Conservation (phyloP, 2,113 vertebrate species). For the Phoxinus phoxinus region DNA sequence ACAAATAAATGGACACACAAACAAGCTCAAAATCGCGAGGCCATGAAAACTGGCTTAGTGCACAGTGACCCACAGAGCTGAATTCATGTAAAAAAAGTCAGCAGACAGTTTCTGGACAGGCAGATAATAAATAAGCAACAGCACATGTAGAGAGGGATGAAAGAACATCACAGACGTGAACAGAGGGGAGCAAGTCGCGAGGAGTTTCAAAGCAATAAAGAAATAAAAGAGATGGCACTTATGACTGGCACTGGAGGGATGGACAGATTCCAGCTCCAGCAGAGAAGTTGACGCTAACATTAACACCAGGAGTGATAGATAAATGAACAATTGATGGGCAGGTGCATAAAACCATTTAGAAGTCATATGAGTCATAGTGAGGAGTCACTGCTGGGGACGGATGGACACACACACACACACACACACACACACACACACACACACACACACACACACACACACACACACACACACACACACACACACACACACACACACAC, state of each 20-base stretch:
- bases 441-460: no score
- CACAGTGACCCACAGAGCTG: neutral
- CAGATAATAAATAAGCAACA: neutral
- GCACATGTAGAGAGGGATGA: slow-evolving; percentile 9
- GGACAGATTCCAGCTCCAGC: neutral
- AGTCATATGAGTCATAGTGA: neutral
- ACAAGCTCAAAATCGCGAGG: neutral
- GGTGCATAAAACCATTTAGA: neutral
- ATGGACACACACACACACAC: slow-evolving; percentile 5
- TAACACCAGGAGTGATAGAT: slow-evolving; percentile 5
- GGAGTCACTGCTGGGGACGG: neutral
- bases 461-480: no score
- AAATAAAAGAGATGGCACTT: neutral
- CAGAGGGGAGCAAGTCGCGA: neutral
- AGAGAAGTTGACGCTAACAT: neutral
- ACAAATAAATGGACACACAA: neutral
- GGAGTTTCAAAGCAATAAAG: neutral
- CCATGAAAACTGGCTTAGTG: neutral
- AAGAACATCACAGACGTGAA: neutral
- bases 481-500: neutral
- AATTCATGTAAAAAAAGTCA: neutral
- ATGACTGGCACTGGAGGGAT: neutral
- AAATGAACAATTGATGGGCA: slow-evolving; percentile 15
- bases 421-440: no score
- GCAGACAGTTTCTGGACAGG: neutral